Conservation (phyloP, 2,888 invertebrate species). For the Cheilosia impressa region DNA sequence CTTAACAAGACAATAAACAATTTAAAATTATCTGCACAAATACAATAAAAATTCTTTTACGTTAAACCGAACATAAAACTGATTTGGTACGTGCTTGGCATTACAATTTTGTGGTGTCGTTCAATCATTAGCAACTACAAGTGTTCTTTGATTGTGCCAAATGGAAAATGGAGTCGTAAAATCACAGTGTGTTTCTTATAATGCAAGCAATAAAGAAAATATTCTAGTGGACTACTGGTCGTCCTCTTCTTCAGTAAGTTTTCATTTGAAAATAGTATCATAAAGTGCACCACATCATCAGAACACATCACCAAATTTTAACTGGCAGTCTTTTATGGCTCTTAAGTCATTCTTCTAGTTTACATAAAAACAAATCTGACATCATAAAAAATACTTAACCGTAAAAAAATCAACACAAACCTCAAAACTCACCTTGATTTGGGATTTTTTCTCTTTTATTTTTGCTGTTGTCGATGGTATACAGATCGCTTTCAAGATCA, state of each 20-base stretch:
- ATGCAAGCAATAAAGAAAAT: neutral
- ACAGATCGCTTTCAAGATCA: conserved; percentile 67
- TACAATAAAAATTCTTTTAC: conserved; percentile 21
- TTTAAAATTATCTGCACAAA: neutral
- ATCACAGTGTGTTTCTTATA: no score
- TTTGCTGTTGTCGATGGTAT: conserved; percentile 18
- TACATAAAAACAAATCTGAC: conserved; percentile 31
- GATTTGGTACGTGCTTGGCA: conserved; percentile 34
- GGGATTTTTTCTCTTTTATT: conserved; percentile 4
- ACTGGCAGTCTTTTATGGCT: neutral
- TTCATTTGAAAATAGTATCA: neutral
- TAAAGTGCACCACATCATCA: neutral
- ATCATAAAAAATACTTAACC: conserved; percentile 18
- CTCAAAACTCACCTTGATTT: conserved; percentile 54
- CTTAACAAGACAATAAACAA: conserved; percentile 12
- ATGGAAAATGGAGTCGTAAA: conserved; percentile 15
- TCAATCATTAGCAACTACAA: conserved; percentile 7
- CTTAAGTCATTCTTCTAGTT: neutral
- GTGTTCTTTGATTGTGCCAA: conserved; percentile 29
- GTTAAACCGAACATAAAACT: conserved; percentile 12
- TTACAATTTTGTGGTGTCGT: conserved; percentile 10
- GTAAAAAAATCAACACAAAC: conserved; percentile 16
- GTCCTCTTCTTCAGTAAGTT: neutral
- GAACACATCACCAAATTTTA: neutral
- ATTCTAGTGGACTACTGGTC: neutral